A percentile compares a stretch with the other conserved stretches of the same genome.
Evolutionary conservation across 2,797 vertebrate species (phyloP).

Genomic region (Dicrostonyx torquatus): DNA sequence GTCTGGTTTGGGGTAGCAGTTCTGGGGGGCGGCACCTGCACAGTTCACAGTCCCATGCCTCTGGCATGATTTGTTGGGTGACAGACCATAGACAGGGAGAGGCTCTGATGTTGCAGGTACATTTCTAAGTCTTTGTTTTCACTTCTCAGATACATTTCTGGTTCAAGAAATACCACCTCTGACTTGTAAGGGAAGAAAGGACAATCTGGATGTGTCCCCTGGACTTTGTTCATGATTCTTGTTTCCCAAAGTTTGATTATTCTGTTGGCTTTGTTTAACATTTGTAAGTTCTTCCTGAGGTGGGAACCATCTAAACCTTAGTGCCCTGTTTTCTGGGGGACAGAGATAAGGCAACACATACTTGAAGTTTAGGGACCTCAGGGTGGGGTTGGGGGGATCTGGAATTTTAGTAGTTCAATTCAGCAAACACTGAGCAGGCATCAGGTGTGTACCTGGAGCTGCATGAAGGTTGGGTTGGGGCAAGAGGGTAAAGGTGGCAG

Average conservation of each 20-base stretch:
- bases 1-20: neutral
- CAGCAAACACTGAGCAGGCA: neutral
- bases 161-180: neutral
- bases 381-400: neutral
- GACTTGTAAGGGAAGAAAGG: slow-evolving; percentile 2
- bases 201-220: neutral
- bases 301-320: neutral
- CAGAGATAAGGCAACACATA: slow-evolving; percentile 28
- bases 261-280: neutral
- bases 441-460: neutral
- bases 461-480: neutral
- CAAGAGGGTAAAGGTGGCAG: neutral
- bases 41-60: neutral
- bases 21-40: neutral
- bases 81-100: neutral
- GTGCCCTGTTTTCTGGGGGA: neutral
- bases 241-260: neutral
- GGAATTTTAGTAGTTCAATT: neutral
- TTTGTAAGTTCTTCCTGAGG: slow-evolving; percentile 40
- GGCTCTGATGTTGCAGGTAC: neutral
- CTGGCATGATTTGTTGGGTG: neutral
- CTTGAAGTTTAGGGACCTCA: neutral
- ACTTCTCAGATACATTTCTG: neutral
- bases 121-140: neutral
- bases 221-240: neutral